These are phyloP conservation scores for Nomada fucata DNA, from an alignment of 2,888 invertebrate genomes.

Conservation along the genomic window DNA sequence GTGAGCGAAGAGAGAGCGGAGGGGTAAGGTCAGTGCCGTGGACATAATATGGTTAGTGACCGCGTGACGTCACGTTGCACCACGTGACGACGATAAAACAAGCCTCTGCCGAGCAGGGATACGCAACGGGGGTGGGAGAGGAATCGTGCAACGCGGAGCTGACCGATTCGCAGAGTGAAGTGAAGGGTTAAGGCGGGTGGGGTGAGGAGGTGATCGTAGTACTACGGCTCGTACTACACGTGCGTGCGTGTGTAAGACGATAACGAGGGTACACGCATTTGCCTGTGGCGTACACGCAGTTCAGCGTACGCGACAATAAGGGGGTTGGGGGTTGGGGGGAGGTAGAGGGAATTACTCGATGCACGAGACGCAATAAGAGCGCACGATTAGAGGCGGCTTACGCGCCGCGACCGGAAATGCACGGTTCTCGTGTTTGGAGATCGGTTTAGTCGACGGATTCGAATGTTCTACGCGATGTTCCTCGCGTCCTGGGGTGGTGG, in stretches of 20 bases:
- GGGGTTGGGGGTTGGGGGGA: background rate
- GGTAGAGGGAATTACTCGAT: constrained; percentile 29
- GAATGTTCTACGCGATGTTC: constrained; percentile 36
- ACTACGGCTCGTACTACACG: constrained; percentile 83
- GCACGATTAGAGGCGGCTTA: constrained; percentile 62
- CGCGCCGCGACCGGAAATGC: constrained; percentile 32
- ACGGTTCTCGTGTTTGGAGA: constrained; percentile 33
- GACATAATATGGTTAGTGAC: constrained; percentile 82
- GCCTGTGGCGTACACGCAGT: constrained; percentile 57
- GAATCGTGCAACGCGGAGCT: constrained; percentile 55
- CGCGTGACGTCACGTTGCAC: constrained; percentile 78
- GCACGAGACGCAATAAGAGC: constrained; percentile 60
- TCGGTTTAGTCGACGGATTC: constrained; percentile 33
- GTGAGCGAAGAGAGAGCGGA: constrained; percentile 26
- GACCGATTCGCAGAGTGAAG: constrained; percentile 56
- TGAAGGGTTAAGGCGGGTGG: background rate
- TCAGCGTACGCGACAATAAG: background rate
- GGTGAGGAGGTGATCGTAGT: constrained; percentile 72
- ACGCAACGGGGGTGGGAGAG: constrained; percentile 43
- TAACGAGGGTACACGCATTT: constrained; percentile 74
- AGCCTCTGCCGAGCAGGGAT: constrained; percentile 52
- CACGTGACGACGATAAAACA: constrained; percentile 78
- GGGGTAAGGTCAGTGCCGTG: constrained; percentile 83
- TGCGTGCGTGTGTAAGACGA: constrained; percentile 80
- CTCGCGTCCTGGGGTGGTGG: background rate